These are phyloP conservation scores for Bos taurus DNA, from an alignment of 2,113 vertebrate genomes.

Conservation along the genomic window ARS-UCD2.0 NC_037333.1:24721001-24721500, in stretches of 20 bases:
- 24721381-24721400: background rate
- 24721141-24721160: background rate
- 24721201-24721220: background rate
- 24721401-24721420: background rate
- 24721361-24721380: background rate
- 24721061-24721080: background rate
- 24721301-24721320: constrained; percentile 9
- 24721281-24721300: background rate
- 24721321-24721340: background rate
- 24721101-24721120: background rate
- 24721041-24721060: background rate
- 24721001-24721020: background rate
- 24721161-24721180: background rate
- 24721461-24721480: background rate
- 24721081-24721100: background rate
- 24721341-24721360: constrained; percentile 1
- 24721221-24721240: background rate
- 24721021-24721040: background rate
- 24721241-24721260: background rate
- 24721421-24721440: background rate
- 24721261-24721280: background rate
- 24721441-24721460: background rate
- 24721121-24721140: background rate
- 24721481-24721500: background rate
- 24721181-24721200: background rate